Base-by-base conservation (phyloP, 2,113 vertebrate genomes). In the Ancistrus triradiatus region DNA sequence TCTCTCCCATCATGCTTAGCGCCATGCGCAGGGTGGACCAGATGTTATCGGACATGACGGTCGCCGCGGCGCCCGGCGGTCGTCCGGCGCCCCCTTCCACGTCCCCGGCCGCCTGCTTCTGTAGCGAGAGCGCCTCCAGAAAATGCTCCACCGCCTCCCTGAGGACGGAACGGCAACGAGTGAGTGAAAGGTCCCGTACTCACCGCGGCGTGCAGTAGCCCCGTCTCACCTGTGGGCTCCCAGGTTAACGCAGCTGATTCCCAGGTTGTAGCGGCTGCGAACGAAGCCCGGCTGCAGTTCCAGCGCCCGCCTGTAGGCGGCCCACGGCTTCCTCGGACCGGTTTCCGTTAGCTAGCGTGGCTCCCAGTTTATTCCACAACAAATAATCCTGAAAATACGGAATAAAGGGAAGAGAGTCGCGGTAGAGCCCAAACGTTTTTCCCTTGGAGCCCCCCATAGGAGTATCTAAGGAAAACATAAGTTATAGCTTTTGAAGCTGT, bases 71-170 rank as follows among this genome's bases (percentile, higher is more conserved):
- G 65, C n/a, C 81, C 0, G 81, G 85, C 1, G 82, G 82, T 22
- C 87, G 0, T 50, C 88, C 56, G 59, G 89, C 76, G 78, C 87
- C 14, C 57, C 88, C 60, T 83, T 86, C 17, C 84, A 86, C 64
- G 73, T 87, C 83, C 75, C 88, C 85, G 59, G 92, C 82, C 40
- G 92, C 88, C 88, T 96, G 92, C 77, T 91, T 90, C 80, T 99
- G 96, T 69, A 98, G 90, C 70, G 93, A 92, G 53, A 99, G 83
- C 22, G 96, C 95, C 78, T 99, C 96, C 6, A 99, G 78, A 76
- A 99, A 99, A 83, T 99, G 96, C 67, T 99, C 96, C 82, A 98
- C 93, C 1, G 95, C 96, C 78, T 99, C 96, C 38, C 96, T 99
- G 83, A n/a, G 35, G 67, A 63, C 56, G 47, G 4, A 6, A 76